Evolutionary conservation across 2,113 vertebrate genomes (phyloP), one percentile per base, ranked within the genome.

Genomic region (Bambusicola thoracicus): DNA sequence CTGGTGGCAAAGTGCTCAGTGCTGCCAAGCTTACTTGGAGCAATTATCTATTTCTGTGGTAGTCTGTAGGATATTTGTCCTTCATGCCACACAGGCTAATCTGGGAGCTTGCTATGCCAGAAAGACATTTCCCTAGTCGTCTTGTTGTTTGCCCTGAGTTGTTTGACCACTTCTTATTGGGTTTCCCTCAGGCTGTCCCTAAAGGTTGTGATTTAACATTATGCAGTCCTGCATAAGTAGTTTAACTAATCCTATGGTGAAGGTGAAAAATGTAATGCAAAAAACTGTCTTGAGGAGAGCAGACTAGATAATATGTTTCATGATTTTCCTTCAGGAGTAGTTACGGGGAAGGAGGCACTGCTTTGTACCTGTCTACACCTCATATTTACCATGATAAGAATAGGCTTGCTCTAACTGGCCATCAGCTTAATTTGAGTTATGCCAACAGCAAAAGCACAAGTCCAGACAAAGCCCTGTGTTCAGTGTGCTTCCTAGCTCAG

Each of bases 41-140:
- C 34, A 56, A 46, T 62, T 53, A 22, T n/a, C 40, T 76, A 27
- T 13, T 69, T 55, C 55, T 69, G 32, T 1, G 0, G 36, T 16
- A 83, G 30, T 18, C 10, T 6, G 8, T 21, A 55, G 41, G 49
- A 46, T 59, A 7, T 63, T 41, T 14, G n/a, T 69, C 38, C 25
- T 51, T 73, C 25, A 3, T 6, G 13, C 85, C 0, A 0, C 0
- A 0, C 16, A 29, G 32, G 32, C 51, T 83, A 65, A 21, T n/a
- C 66, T 49, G 53, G 55, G 78, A 58, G 11, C 58, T 74, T 63
- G 38, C 30, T 48, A 1, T 46, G 40, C 20, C 15, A 40, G 22
- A 36, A 55, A 19, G 13, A 20, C 15, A 19, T 8, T 41, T 78
- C 32, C 48, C 22, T 34, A 68, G 10, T 55, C 30, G 43, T 72